phyloP scores from a whole-genome alignment of 2,113 vertebrate species.

The Amblyornis subalaris region DNA sequence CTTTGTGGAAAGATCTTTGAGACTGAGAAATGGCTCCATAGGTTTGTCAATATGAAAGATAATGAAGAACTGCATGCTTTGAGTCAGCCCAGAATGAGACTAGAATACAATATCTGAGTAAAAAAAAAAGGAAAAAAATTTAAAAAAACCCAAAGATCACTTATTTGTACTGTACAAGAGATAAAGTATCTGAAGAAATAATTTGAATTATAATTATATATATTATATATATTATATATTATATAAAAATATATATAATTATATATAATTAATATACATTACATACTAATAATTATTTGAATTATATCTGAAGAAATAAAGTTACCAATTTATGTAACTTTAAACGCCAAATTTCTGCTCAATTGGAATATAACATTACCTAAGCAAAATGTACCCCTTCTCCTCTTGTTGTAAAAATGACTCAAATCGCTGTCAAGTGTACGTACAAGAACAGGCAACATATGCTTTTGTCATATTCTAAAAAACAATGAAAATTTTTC shows the following conservation, averaged over 20 bases:
- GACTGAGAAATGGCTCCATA: not conserved
- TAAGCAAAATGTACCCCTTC: not conserved
- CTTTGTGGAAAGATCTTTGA: not conserved
- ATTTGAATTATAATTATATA: too few relatives aligned
- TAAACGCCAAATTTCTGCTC: not conserved
- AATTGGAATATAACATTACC: not conserved
- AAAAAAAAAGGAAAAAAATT: not conserved
- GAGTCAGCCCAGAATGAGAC: too few relatives aligned
- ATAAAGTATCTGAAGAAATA: not conserved
- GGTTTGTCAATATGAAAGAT: not conserved
- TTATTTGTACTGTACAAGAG: not conserved
- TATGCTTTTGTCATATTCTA: not conserved
- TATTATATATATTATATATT: too few relatives aligned
- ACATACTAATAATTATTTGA: too few relatives aligned
- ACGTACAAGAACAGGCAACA: not conserved
- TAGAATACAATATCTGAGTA: not conserved
- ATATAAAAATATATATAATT: too few relatives aligned
- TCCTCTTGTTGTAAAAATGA: not conserved
- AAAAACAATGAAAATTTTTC: not conserved
- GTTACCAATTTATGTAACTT: not conserved
- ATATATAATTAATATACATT: too few relatives aligned
- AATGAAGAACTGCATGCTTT: not conserved
- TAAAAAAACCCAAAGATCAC: fast-evolving
- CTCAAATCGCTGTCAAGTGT: not conserved
- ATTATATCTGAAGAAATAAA: not conserved